Evolutionary conservation across 2,888 invertebrate species (phyloP), one percentile per base, ranked within the genome.

Genomic region (Enchytraeus crypticus): DNA sequence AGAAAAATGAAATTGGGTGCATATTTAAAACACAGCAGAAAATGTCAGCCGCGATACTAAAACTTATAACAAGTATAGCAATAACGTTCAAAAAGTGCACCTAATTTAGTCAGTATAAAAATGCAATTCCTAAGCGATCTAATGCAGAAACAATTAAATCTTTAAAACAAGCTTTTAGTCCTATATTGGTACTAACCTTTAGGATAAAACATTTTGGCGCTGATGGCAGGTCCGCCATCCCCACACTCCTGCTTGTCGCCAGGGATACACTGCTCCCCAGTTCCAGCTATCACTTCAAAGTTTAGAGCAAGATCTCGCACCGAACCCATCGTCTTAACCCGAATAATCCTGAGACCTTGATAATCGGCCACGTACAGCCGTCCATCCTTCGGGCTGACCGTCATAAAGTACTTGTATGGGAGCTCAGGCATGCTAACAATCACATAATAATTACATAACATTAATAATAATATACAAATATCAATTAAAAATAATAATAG

Each of bases 321-420:
- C 5, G 75, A 72, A n/a, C 76, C 77, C 74, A 76, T 77, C 18
- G 74, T 75, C 61, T 74, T 73, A 18, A 78, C 73, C 14, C 73
- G 70, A 47, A 77, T 71, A 43, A 77, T 72, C 58, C 72, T 69
- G 55, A 72, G 68, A 49, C 70, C 73, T 71, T 74, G 93, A 45
- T 95, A 92, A 79, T 97, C 92, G 51, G 96, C 95, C 72, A 98
- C 89, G 80, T 95, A 96, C 57, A 97, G 84, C 75, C 90, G 88
- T 8, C 95, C 95, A 78, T 95, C 93, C 34, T 92, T 90, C 30
- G 97, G 96, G 55, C 93, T 93, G 57, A 96, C 89, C 61, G 93
- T 91, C 76, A 98, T 84, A 80, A 93, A 93, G 77, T 97, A 97
- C 76, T 93, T 92, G 81, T 97, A 96, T 68, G 60, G 58, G 11